A percentile compares a stretch with the other conserved stretches of the same genome.
phyloP scores from a whole-genome alignment of 1,140 invertebrate species.

The Neodiprion lecontei region DNA sequence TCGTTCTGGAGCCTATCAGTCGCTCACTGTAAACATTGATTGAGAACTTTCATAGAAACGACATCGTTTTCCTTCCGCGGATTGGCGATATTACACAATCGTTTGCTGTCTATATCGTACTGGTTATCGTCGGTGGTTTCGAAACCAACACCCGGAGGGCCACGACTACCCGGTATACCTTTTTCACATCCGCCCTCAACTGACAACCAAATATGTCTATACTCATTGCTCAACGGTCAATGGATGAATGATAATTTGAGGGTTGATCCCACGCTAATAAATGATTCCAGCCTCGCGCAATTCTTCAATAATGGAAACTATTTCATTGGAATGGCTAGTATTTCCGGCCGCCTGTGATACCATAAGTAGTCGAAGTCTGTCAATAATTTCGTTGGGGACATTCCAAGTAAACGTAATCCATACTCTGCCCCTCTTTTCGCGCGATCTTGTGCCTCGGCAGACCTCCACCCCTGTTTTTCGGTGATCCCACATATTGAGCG shows the following conservation, averaged over 20 bases:
- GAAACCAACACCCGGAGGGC: not conserved
- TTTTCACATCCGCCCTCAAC: not conserved
- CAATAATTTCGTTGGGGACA: slow-evolving; percentile 27
- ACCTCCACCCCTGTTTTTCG: not conserved
- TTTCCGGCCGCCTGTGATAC: not conserved
- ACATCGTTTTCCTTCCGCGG: not conserved
- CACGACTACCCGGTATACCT: not conserved
- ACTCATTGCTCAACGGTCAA: not conserved
- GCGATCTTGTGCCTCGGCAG: not conserved
- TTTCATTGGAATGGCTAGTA: too few species aligned
- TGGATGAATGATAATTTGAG: not conserved
- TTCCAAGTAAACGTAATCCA: slow-evolving; percentile 27
- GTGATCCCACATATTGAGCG: not conserved
- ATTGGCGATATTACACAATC: not conserved
- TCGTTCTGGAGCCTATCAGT: not conserved
- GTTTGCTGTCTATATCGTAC: not conserved
- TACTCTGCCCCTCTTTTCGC: not conserved
- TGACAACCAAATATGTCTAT: not conserved
- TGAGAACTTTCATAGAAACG: not conserved
- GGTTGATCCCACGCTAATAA: not conserved
- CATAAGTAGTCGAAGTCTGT: not conserved
- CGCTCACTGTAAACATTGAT: not conserved
- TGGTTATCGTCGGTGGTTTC: not conserved
- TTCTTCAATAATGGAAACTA: too few species aligned
- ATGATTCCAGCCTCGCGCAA: not conserved